Percentiles rank a stretch among this genome's conserved stretches.
phyloP scores from a whole-genome alignment of 2,888 invertebrate genomes.

The Cistogaster globosa region DNA sequence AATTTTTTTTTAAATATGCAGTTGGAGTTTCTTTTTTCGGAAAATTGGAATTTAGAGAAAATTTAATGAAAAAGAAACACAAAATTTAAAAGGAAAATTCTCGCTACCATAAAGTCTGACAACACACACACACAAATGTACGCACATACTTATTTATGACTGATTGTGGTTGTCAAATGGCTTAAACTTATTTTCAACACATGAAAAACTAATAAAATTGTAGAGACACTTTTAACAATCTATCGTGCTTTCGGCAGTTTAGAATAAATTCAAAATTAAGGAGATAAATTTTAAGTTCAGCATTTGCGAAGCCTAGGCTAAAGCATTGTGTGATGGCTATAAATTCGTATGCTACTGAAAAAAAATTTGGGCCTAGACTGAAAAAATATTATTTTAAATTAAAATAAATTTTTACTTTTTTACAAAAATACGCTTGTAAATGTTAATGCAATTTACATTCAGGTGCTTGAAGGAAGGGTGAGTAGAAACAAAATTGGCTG shows the following conservation, averaged over 20 bases:
- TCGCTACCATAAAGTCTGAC: constrained; percentile 34
- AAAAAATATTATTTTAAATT: too few relatives aligned
- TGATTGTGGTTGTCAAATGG: constrained; percentile 37
- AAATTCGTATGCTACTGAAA: too few relatives aligned
- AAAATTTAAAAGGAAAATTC: constrained; percentile 1
- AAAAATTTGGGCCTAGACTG: too few relatives aligned
- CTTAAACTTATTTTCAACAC: constrained; percentile 21
- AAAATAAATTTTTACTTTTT: too few relatives aligned
- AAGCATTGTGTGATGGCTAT: too few relatives aligned
- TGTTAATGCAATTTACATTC: too few relatives aligned
- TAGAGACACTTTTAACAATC: constrained; percentile 7
- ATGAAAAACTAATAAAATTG: neutral
- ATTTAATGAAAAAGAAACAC: neutral
- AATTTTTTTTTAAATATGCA: neutral
- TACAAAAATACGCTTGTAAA: too few relatives aligned
- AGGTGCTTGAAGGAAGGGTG: too few relatives aligned
- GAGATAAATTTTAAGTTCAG: too few relatives aligned
- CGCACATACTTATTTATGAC: neutral
- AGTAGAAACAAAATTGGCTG: too few relatives aligned
- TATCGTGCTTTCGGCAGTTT: neutral
- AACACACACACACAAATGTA: constrained; percentile 3
- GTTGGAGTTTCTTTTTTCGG: neutral
- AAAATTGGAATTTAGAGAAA: neutral
- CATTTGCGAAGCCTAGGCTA: too few relatives aligned
- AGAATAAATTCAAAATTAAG: neutral